Percentiles rank a stretch among this genome's conserved stretches.
Conservation (phyloP, 2,888 invertebrate genomes). For the Callinectes sapidus region DNA sequence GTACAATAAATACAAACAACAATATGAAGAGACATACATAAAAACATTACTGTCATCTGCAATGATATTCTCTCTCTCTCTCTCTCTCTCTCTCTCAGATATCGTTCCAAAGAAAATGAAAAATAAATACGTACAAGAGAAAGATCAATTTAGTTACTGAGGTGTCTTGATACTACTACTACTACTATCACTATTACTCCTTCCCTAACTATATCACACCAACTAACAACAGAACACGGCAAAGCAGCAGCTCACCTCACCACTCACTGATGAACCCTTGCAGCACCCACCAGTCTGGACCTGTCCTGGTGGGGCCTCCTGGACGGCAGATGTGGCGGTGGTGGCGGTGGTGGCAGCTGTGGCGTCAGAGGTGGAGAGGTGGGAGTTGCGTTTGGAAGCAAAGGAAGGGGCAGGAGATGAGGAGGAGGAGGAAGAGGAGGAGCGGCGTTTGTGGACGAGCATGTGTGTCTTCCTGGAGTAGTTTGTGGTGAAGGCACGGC, state of each 20-base stretch:
- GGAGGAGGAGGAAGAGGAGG: neutral
- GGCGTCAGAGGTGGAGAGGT: neutral
- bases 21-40: too few species aligned
- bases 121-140: too few species aligned
- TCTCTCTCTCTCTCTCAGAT: too few species aligned
- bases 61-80: too few species aligned
- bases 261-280: neutral
- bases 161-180: too few species aligned
- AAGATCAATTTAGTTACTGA: too few species aligned
- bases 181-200: too few species aligned
- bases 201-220: neutral
- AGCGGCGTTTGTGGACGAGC: slow-evolving; percentile 55
- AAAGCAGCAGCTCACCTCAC: neutral
- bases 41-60: too few species aligned
- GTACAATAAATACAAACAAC: too few species aligned
- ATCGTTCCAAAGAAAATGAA: too few species aligned
- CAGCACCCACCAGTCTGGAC: neutral
- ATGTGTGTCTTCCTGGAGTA: slow-evolving; percentile 63
- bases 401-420: neutral
- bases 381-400: neutral
- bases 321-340: neutral
- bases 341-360: neutral
- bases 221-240: neutral
- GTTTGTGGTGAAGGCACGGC: slow-evolving; percentile 59
- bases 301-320: neutral